Percentiles rank a stretch among this genome's conserved stretches.
Conservation (phyloP, 2,797 vertebrate genomes). For the Muraenolepis orangiensis region DNA sequence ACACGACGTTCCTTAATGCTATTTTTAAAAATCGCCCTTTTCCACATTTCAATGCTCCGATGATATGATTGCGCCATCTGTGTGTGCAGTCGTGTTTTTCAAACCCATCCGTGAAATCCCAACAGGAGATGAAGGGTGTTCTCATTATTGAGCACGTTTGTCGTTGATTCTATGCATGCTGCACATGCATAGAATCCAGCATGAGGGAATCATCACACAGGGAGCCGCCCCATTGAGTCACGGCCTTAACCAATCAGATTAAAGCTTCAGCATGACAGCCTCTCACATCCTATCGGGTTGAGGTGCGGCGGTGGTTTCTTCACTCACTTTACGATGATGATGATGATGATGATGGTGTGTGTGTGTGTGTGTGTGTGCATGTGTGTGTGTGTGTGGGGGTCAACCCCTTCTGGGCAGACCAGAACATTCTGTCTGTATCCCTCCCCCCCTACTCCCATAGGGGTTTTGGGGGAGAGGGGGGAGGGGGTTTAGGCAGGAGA, state of each 20-base stretch:
- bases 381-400: not conserved
- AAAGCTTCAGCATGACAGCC: not conserved
- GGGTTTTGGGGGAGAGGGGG: not conserved
- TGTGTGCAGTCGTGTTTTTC: not conserved
- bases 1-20: not conserved
- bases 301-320: not conserved
- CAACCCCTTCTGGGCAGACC: conserved; percentile 10
- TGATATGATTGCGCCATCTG: not conserved
- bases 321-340: conserved; percentile 18
- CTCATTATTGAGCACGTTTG: not conserved
- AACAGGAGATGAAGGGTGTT: not conserved
- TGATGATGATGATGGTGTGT: too few relatives aligned
- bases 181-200: not conserved
- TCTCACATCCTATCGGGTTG: not conserved
- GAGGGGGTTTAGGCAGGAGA: not conserved
- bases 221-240: too few relatives aligned
- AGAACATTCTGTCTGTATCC: conserved; percentile 7
- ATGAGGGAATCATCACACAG: too few relatives aligned
- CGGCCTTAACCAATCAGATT: not conserved
- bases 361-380: not conserved
- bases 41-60: not conserved
- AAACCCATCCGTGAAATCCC: not conserved
- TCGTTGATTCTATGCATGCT: too few relatives aligned
- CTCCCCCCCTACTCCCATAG: conserved; percentile 2
- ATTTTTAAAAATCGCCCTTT: not conserved